These are phyloP conservation scores for Drosophila paracracens DNA, from an alignment of 2,888 invertebrate genomes.

Conservation along the genomic window DNA sequence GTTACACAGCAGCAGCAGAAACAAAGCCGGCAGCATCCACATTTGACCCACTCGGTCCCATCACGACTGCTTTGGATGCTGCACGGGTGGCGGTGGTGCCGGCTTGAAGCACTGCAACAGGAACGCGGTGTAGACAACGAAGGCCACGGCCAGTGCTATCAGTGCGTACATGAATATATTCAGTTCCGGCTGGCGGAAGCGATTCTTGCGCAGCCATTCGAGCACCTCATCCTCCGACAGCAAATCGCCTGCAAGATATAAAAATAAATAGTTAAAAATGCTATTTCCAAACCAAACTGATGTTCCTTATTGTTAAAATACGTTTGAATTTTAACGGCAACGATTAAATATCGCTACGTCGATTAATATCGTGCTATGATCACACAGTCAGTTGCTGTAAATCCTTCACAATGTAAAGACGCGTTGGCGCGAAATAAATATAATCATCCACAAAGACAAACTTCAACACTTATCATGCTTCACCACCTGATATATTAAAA, in stretches of 20 bases:
- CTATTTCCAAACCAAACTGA: background rate
- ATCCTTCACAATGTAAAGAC: too few relatives aligned
- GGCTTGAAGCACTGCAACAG: slow-evolving; percentile 95
- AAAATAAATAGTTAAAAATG: background rate
- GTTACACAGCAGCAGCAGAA: slow-evolving; percentile 38
- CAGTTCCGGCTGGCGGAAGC: slow-evolving; percentile 95
- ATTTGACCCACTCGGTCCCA: slow-evolving; percentile 26
- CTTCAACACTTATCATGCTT: background rate
- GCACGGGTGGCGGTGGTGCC: slow-evolving; percentile 87
- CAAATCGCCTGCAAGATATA: slow-evolving; percentile 88
- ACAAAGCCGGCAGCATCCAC: slow-evolving; percentile 41
- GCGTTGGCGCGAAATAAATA: too few relatives aligned
- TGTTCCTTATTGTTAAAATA: background rate
- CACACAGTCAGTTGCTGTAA: too few relatives aligned
- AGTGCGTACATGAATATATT: slow-evolving; percentile 97
- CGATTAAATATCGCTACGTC: too few relatives aligned
- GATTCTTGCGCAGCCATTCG: slow-evolving; percentile 96
- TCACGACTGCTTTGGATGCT: slow-evolving; percentile 85
- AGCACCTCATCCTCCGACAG: slow-evolving; percentile 93
- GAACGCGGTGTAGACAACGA: slow-evolving; percentile 95
- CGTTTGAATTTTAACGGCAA: too few relatives aligned
- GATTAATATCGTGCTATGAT: too few relatives aligned
- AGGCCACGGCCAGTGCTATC: slow-evolving; percentile 93
- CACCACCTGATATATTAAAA: background rate
- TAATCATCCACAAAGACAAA: too few relatives aligned